Evolutionary conservation across 2,888 invertebrate genomes (phyloP).

Genomic region (Volucella zonaria): DNA sequence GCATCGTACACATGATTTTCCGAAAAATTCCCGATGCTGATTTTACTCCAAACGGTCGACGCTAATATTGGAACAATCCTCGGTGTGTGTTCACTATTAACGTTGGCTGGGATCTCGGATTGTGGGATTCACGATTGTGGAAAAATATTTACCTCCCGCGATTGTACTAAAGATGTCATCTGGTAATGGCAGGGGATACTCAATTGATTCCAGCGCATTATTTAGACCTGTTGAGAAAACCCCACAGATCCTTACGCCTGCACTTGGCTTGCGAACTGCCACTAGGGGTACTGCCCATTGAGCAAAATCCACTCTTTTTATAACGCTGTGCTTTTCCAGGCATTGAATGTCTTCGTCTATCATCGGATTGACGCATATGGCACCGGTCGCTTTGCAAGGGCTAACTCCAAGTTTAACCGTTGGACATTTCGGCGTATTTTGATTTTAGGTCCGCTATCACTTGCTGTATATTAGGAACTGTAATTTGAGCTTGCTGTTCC

Average conservation of each 20-base stretch:
- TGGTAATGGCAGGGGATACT: constrained; percentile 61
- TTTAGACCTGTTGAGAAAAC: constrained; percentile 73
- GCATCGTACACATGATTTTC: constrained; percentile 70
- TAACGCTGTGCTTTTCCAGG: constrained; percentile 62
- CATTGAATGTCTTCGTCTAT: constrained; percentile 63
- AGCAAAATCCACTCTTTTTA: constrained; percentile 69
- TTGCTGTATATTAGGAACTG: not conserved
- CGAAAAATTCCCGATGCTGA: constrained; percentile 66
- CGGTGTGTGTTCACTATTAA: constrained; percentile 67
- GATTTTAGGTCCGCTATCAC: not conserved
- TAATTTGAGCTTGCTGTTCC: constrained; percentile 17
- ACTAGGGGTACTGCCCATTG: constrained; percentile 75
- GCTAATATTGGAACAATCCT: constrained; percentile 62
- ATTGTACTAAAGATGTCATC: too few species aligned
- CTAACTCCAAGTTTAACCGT: constrained; percentile 29
- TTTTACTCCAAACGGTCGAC: constrained; percentile 34
- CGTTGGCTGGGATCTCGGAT: constrained; percentile 60
- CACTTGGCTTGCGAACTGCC: constrained; percentile 52
- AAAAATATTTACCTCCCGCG: too few species aligned
- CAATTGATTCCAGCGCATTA: constrained; percentile 63
- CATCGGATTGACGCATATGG: constrained; percentile 66
- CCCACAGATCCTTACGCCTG: constrained; percentile 72
- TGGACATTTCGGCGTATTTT: too few species aligned
- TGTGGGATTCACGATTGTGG: too few species aligned
- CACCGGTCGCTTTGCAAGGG: constrained; percentile 71